phyloP scores from a whole-genome alignment of 2,888 invertebrate genomes.

The Parnassius apollo region DNA sequence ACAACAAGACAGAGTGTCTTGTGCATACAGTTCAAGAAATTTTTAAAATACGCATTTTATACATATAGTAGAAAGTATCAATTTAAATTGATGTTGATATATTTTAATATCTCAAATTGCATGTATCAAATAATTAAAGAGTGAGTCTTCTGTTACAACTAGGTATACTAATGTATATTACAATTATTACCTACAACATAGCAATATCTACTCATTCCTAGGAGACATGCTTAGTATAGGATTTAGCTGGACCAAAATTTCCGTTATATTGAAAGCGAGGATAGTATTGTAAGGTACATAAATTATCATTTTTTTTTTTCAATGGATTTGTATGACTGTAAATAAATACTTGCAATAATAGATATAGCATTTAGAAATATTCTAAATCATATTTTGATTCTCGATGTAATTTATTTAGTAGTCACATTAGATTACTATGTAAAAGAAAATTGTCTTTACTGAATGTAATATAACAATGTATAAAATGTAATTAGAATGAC shows the following conservation, averaged over 20 bases:
- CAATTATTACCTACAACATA: conserved; percentile 48
- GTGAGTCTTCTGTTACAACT: conserved; percentile 25
- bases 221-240: conserved; percentile 74
- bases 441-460: conserved; percentile 58
- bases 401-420: conserved; percentile 69
- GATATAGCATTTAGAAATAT: conserved; percentile 60
- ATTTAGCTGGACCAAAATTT: conserved; percentile 81
- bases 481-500: conserved; percentile 79
- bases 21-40: conserved; percentile 18
- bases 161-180: conserved; percentile 51
- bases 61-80: conserved; percentile 28
- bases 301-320: conserved; percentile 59
- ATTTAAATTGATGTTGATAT: conserved; percentile 25
- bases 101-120: conserved; percentile 28
- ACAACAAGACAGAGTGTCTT: conserved; percentile 9
- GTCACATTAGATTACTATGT: conserved; percentile 56
- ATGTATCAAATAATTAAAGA: conserved; percentile 20
- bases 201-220: conserved; percentile 68
- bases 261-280: conserved; percentile 66
- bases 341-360: conserved; percentile 77
- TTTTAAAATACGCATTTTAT: conserved; percentile 23
- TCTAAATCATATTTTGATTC: conserved; percentile 59
- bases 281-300: conserved; percentile 51
- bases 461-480: conserved; percentile 60
- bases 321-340: conserved; percentile 52